Percentiles rank a stretch among this genome's conserved stretches.
These are phyloP conservation scores for Euwallacea fornicatus DNA, from an alignment of 1,140 invertebrate genomes.

Conservation along the genomic window DNA sequence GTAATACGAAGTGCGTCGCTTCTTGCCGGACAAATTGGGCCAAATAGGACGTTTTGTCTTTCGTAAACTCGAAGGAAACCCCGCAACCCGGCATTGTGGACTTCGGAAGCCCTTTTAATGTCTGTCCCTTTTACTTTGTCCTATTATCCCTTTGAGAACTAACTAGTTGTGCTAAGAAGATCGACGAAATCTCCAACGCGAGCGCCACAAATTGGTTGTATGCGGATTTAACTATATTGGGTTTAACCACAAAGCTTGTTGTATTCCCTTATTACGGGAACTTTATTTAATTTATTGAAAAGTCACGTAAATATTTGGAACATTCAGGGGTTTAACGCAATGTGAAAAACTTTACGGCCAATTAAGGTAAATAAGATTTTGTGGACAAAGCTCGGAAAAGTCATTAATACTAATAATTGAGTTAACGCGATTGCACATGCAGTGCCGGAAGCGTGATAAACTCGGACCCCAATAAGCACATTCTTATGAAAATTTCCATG, in stretches of 20 bases:
- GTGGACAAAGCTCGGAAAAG: no score
- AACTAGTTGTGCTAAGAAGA: neutral
- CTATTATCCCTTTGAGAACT: constrained; percentile 5
- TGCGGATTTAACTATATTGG: neutral
- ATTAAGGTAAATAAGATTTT: no score
- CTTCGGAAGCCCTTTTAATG: constrained; percentile 4
- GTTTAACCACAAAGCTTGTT: neutral
- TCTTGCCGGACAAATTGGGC: constrained; percentile 4
- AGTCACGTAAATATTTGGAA: no score
- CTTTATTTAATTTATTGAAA: neutral
- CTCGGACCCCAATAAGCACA: no score
- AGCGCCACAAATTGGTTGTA: constrained; percentile 1
- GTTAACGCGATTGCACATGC: no score
- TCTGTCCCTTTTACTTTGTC: constrained; percentile 5
- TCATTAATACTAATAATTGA: no score
- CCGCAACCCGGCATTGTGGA: neutral
- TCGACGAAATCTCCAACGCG: neutral
- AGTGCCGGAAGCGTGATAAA: no score
- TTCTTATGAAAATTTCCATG: no score
- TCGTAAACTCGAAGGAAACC: constrained; percentile 1
- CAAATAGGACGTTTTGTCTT: constrained; percentile 5
- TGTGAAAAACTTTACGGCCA: no score
- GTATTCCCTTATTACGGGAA: neutral
- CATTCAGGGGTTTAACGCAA: no score
- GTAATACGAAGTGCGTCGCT: constrained; percentile 4